A percentile compares a stretch with the other conserved stretches of the same genome.
Conservation (phyloP, 1,140 invertebrate genomes). For the Drosophila nigromelanica region DNA sequence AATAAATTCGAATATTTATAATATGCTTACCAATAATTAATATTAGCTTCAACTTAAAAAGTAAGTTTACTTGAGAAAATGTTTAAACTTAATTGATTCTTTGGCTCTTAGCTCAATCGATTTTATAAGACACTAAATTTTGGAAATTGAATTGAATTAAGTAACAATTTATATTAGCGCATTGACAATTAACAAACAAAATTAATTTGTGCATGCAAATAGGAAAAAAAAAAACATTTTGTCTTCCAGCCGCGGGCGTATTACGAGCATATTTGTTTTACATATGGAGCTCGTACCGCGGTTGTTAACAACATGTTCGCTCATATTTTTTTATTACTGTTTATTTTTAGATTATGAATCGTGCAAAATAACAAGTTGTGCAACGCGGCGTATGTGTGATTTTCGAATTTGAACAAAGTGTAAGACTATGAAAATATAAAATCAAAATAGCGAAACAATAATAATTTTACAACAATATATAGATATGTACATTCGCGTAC, state of each 20-base stretch:
- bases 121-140: conserved; percentile 11
- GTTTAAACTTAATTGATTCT: not conserved
- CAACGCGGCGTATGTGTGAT: conserved; percentile 18
- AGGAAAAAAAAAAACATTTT: not conserved
- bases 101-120: conserved; percentile 9
- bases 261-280: not conserved
- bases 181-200: conserved; percentile 3
- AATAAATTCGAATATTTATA: no score
- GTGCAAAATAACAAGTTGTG: conserved; percentile 26
- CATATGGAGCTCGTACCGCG: not conserved
- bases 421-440: conserved; percentile 4
- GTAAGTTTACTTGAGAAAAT: no score
- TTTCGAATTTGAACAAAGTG: conserved; percentile 5
- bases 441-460: conserved; percentile 1
- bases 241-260: not conserved
- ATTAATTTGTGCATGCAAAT: not conserved
- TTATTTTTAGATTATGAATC: conserved; percentile 39
- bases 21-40: no score
- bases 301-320: conserved; percentile 22
- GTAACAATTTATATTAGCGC: not conserved
- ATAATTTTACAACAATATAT: not conserved
- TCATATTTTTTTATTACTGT: conserved; percentile 15
- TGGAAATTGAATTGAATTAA: not conserved
- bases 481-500: not conserved
- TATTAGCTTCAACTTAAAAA: no score